Evolutionary conservation across 2,113 vertebrate genomes (phyloP).

Genomic region (Ceyx cyanopectus): DNA sequence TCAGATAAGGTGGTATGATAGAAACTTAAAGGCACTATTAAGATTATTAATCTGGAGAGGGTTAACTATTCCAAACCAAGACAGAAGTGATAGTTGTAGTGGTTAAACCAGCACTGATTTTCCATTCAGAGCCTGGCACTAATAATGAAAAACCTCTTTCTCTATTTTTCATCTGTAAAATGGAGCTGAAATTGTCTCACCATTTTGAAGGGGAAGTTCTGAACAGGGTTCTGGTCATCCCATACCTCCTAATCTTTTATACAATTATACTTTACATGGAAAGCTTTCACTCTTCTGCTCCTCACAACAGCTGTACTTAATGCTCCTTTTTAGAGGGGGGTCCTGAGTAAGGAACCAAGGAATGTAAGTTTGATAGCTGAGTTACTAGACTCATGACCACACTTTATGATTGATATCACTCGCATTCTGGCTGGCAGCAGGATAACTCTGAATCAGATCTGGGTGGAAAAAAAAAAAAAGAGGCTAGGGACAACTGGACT

Average conservation of each 20-base stretch:
- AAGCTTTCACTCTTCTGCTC: background rate
- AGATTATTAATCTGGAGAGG: background rate
- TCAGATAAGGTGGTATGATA: background rate
- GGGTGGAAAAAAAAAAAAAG: background rate
- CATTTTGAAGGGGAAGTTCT: background rate
- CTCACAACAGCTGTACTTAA: background rate
- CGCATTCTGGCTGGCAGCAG: background rate
- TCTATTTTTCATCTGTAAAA: background rate
- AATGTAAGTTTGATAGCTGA: fast-evolving
- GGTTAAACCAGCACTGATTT: background rate
- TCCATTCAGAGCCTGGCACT: background rate
- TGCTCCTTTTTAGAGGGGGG: background rate
- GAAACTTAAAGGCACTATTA: background rate
- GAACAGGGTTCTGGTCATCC: background rate
- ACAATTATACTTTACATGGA: background rate
- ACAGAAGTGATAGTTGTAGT: background rate
- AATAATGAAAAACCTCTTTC: background rate
- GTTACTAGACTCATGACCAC: background rate
- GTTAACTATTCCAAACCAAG: background rate
- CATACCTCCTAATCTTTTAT: background rate
- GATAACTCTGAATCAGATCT: background rate
- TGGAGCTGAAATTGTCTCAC: background rate
- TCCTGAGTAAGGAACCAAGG: background rate
- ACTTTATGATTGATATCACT: background rate
- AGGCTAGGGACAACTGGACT: background rate